A percentile compares a stretch with the other conserved stretches of the same genome.
phyloP scores from a whole-genome alignment of 2,797 vertebrate species.

The Muscicapa comitata region DNA sequence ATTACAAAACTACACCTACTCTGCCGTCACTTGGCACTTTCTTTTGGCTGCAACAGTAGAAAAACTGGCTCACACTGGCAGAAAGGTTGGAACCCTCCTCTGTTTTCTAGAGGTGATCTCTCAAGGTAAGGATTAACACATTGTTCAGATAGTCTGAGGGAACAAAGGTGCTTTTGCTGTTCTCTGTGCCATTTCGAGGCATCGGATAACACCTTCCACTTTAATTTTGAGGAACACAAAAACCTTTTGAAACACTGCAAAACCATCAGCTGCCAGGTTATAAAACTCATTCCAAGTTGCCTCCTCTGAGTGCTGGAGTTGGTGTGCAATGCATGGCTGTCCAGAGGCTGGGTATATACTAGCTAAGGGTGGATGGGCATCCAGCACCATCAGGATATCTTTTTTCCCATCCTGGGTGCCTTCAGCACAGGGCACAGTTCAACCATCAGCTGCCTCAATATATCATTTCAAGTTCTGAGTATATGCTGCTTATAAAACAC shows the following conservation, averaged over 20 bases:
- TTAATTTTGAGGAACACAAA: not conserved
- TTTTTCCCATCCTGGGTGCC: not conserved
- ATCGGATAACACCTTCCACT: not conserved
- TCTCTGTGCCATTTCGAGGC: not conserved
- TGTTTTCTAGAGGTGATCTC: constrained; percentile 41
- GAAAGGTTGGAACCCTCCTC: not conserved
- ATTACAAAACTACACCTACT: constrained; percentile 1
- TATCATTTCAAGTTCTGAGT: not conserved
- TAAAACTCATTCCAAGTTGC: not conserved
- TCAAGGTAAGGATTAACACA: constrained; percentile 14
- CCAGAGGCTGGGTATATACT: not conserved
- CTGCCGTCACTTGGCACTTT: constrained; percentile 21
- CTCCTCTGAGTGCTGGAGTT: not conserved
- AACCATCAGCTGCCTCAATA: not conserved
- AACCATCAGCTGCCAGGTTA: not conserved
- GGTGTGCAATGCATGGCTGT: fast-evolving
- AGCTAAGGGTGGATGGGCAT: not conserved
- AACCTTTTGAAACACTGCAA: not conserved
- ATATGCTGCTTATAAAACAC: not conserved
- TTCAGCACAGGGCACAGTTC: not conserved
- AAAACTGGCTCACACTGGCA: constrained; percentile 9
- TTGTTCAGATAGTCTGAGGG: not conserved
- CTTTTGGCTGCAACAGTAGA: constrained; percentile 45
- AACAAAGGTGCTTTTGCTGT: constrained; percentile 19
- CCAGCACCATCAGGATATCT: not conserved